Conservation (phyloP, 1,140 invertebrate species). For the Diorhabda sublineata region DNA sequence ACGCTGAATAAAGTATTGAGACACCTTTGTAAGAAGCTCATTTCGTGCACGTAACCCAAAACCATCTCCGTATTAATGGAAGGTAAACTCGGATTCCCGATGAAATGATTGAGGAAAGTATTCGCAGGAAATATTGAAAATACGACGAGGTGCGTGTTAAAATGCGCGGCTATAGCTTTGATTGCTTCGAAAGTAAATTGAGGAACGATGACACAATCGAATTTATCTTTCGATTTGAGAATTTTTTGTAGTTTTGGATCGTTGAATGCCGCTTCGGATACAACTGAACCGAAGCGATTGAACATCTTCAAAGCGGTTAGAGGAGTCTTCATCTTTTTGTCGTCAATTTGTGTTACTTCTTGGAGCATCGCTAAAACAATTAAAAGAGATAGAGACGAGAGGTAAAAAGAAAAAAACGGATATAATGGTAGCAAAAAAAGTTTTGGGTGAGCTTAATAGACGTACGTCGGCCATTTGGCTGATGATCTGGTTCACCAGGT, state of each 20-base stretch:
- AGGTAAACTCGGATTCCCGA: conserved; percentile 46
- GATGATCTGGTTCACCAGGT: too few species aligned
- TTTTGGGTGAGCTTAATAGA: too few species aligned
- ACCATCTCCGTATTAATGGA: conserved; percentile 45
- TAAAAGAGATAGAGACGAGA: too few species aligned
- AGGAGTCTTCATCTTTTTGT: not conserved
- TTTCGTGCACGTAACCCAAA: conserved; percentile 38
- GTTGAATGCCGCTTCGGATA: conserved; percentile 29
- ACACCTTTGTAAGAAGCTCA: conserved; percentile 50
- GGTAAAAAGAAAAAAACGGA: too few species aligned
- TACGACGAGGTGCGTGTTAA: conserved; percentile 59
- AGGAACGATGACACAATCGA: conserved; percentile 63
- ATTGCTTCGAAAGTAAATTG: conserved; percentile 66
- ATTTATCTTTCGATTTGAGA: conserved; percentile 41
- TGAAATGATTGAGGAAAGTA: conserved; percentile 38
- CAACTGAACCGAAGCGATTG: conserved; percentile 36
- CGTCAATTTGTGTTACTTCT: too few species aligned
- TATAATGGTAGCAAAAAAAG: too few species aligned
- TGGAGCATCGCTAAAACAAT: too few species aligned
- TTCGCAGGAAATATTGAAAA: conserved; percentile 43
- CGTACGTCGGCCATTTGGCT: too few species aligned
- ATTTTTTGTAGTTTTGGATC: conserved; percentile 26
- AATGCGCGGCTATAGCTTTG: conserved; percentile 58
- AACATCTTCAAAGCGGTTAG: not conserved
- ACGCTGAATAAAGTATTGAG: conserved; percentile 41